Base-by-base conservation (phyloP, 2,888 invertebrate species). In the Cataglyphis albicans region DNA sequence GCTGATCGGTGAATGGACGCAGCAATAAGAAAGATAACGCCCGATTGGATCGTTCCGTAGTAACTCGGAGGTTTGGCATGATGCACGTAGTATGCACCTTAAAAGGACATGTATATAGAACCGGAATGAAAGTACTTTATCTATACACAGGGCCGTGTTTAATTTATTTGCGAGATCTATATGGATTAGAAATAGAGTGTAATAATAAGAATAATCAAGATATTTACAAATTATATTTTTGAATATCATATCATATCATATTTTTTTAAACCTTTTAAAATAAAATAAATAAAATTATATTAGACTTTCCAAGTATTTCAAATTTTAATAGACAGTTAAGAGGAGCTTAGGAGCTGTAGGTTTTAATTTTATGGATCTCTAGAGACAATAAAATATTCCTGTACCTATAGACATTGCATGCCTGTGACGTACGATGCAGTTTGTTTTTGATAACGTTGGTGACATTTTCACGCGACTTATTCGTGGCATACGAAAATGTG, bases 121-220 rank as follows among this genome's bases (percentile, higher is more conserved):
- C 81, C 84, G 82, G 87, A 87, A 88, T 85, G 90, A 91, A 88
- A 91, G 88, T 83, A 57, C 57, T 81, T 83, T 85, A 89, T 83
- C 68, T 61, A 75, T 68, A 55, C 70, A 18, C 48, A 48, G 48
- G 72, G 38, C 65, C 35, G 59, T 70, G 72, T 59, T 44, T 21
- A 41, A 65, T 65, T 76, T 67, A 67, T 41, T 44, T 29, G 70
- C 21, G 21, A 12, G 9, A 25, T 70, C 12, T 32, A 25, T 38
- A 32, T 21, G 18, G 3, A 48, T 10, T 38, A 4, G 25, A 67
- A 67, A 38, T 41, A 25, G 48, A 35, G 12, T 52, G 5, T 21
- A 21, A n/a, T 21, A 57, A 55, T 9, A 55, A 57, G 9, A 57
- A 57, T 21, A 25, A 25, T 57, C 10, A 21, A 21, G 57, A 57